Conservation (phyloP, 2,888 invertebrate genomes). For the Drosophila cracens region DNA sequence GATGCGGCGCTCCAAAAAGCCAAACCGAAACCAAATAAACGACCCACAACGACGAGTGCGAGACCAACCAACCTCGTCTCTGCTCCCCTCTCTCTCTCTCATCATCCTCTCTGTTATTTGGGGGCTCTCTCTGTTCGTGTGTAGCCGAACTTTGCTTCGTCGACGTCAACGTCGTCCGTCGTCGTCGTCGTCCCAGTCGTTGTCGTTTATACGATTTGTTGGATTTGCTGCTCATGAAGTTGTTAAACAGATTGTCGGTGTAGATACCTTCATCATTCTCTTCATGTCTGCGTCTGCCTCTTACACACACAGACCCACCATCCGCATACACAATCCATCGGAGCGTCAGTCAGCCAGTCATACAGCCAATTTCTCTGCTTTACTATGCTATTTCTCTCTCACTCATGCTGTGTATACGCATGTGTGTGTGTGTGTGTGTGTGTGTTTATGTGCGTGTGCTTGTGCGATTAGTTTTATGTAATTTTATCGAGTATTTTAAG, state of each 20-base stretch:
- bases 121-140: constrained; percentile 43
- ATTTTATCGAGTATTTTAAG: constrained; percentile 84
- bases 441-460: constrained; percentile 59
- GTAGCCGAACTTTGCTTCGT: constrained; percentile 48
- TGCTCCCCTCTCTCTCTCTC: constrained; percentile 4
- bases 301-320: constrained; percentile 20
- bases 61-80: constrained; percentile 21
- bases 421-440: constrained; percentile 21
- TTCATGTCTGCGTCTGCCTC: constrained; percentile 40
- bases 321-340: constrained; percentile 46
- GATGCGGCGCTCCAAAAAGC: constrained; percentile 60
- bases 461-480: constrained; percentile 84
- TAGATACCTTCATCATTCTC: constrained; percentile 82
- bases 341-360: constrained; percentile 40
- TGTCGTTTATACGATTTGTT: constrained; percentile 83
- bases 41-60: constrained; percentile 64
- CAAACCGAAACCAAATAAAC: constrained; percentile 71
- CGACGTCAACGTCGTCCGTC: constrained; percentile 37
- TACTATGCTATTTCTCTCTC: constrained; percentile 15
- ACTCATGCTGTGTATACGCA: neutral
- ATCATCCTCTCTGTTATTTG: constrained; percentile 42
- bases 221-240: constrained; percentile 84
- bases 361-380: constrained; percentile 52
- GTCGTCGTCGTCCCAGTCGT: constrained; percentile 19
- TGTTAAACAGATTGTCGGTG: constrained; percentile 84